These are phyloP conservation scores for Theocolax elegans DNA, from an alignment of 1,140 invertebrate species.

Conservation along the genomic window DNA sequence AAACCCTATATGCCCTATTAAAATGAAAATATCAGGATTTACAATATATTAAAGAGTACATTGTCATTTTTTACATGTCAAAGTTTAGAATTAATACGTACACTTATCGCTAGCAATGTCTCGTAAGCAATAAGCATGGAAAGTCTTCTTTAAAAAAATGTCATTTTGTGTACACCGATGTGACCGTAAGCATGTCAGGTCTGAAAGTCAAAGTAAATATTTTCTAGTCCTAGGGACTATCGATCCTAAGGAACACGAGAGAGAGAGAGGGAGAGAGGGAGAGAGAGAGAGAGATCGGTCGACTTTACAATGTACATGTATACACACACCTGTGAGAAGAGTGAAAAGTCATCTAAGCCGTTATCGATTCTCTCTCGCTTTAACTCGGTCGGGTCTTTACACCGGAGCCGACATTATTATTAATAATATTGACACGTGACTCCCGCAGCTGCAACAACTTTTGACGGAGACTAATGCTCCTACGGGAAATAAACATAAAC, in stretches of 20 bases:
- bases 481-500: slow-evolving; percentile 14
- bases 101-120: too few species aligned
- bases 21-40: too few species aligned
- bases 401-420: slow-evolving; percentile 35
- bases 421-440: slow-evolving; percentile 49
- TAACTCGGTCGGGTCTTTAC: neutral
- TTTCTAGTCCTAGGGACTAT: neutral
- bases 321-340: neutral
- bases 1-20: too few species aligned
- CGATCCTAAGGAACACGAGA: too few species aligned
- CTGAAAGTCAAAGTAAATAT: slow-evolving; percentile 44
- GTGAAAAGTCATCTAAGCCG: slow-evolving; percentile 16
- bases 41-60: too few species aligned
- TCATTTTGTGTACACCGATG: neutral
- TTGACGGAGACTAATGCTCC: slow-evolving; percentile 49
- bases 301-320: neutral
- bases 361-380: slow-evolving; percentile 20
- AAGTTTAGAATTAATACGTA: too few species aligned
- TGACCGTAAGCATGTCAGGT: neutral
- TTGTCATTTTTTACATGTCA: too few species aligned
- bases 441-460: slow-evolving; percentile 42
- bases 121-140: too few species aligned
- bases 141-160: neutral
- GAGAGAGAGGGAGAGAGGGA: too few species aligned
- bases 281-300: neutral